phyloP scores from a whole-genome alignment of 2,888 invertebrate genomes.

The Euphydryas editha region DNA sequence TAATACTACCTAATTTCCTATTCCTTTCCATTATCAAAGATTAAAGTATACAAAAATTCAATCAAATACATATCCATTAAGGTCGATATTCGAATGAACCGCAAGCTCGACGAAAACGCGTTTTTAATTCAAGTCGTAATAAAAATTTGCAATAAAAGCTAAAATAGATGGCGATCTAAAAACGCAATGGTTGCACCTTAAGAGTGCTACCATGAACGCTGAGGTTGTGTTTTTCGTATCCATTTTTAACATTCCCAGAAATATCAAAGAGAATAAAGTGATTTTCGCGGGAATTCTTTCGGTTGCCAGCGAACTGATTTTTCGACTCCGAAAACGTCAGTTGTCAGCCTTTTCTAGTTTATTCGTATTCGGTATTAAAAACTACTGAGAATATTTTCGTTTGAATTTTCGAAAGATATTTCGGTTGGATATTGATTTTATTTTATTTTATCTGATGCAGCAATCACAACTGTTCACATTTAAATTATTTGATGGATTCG shows the following conservation, averaged over 20 bases:
- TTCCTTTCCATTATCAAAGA: slow-evolving; percentile 13
- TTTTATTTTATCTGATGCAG: too few relatives aligned
- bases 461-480: too few relatives aligned
- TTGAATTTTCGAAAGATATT: background rate
- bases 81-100: slow-evolving; percentile 19
- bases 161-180: slow-evolving; percentile 54
- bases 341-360: slow-evolving; percentile 22
- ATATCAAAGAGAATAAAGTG: slow-evolving; percentile 38
- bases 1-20: slow-evolving; percentile 29
- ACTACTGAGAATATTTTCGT: slow-evolving; percentile 5
- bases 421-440: background rate
- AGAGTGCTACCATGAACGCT: slow-evolving; percentile 33
- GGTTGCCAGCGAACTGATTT: slow-evolving; percentile 29
- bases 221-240: slow-evolving; percentile 37
- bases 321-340: slow-evolving; percentile 28
- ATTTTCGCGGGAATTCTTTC: slow-evolving; percentile 25
- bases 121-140: slow-evolving; percentile 54
- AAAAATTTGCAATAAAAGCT: slow-evolving; percentile 54
- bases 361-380: slow-evolving; percentile 22
- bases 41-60: slow-evolving; percentile 8
- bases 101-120: slow-evolving; percentile 32
- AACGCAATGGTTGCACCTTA: slow-evolving; percentile 50
- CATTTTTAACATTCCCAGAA: slow-evolving; percentile 35
- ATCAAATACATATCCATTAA: background rate
- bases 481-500: background rate